Conservation (phyloP, 2,797 vertebrate species). For the Hirundo rustica region DNA sequence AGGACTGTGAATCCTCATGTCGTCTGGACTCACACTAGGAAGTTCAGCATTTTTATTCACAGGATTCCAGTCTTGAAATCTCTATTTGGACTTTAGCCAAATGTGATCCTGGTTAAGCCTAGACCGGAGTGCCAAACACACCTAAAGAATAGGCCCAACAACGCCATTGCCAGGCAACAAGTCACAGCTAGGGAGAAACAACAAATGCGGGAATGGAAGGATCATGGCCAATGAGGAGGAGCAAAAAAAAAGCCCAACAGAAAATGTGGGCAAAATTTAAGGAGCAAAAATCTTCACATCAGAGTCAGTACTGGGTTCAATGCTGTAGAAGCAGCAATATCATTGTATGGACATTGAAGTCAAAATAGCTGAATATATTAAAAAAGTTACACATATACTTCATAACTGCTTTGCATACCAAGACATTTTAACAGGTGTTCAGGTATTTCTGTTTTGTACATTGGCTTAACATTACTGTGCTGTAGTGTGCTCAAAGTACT, state of each 20-base stretch:
- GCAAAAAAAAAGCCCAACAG: not conserved
- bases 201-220: not conserved
- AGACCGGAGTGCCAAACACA: not conserved
- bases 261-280: not conserved
- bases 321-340: not conserved
- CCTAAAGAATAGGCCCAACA: not conserved
- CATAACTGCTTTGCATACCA: not conserved
- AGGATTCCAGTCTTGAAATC: not conserved
- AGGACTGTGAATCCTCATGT: not conserved
- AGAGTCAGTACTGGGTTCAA: not conserved
- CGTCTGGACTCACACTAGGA: not conserved
- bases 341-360: not conserved
- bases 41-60: not conserved
- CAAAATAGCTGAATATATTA: not conserved
- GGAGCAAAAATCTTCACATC: not conserved
- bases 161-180: not conserved
- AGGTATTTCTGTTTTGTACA: constrained; percentile 9
- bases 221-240: fast-evolving
- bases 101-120: not conserved
- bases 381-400: not conserved
- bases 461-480: not conserved
- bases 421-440: constrained; percentile 6
- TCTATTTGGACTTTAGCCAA: not conserved
- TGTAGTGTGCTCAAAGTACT: not conserved
- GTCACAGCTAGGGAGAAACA: not conserved